A percentile compares a stretch with the other conserved stretches of the same genome.
Evolutionary conservation across 1,140 invertebrate genomes (phyloP).

Genomic region (Parapsyche elsis): DNA sequence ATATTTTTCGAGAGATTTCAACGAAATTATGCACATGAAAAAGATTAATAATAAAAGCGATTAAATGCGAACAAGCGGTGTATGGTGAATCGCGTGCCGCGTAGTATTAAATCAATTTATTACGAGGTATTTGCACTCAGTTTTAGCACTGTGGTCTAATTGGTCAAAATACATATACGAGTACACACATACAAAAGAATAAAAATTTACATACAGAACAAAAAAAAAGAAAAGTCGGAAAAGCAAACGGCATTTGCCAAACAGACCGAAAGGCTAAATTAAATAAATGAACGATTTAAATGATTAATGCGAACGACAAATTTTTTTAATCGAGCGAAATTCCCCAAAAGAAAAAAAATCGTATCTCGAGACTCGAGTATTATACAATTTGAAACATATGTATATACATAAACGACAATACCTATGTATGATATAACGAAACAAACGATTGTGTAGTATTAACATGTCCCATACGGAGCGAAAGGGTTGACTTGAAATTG

Average conservation of each 20-base stretch:
- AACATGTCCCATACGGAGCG: too few relatives aligned
- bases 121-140: slow-evolving; percentile 35
- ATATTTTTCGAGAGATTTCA: too few relatives aligned
- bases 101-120: slow-evolving; percentile 35
- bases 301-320: slow-evolving; percentile 7
- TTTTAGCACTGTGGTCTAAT: slow-evolving; percentile 13
- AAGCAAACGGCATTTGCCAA: not conserved
- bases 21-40: not conserved
- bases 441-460: too few relatives aligned
- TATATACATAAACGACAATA: too few relatives aligned
- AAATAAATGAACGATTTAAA: slow-evolving; percentile 22
- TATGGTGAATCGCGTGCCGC: slow-evolving; percentile 15
- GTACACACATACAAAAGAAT: too few relatives aligned
- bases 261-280: not conserved
- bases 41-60: not conserved
- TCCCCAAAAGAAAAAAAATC: too few relatives aligned
- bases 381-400: too few relatives aligned
- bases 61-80: not conserved
- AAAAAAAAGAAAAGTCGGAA: not conserved
- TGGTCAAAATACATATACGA: not conserved
- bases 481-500: too few relatives aligned
- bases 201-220: slow-evolving; percentile 20
- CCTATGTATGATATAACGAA: too few relatives aligned
- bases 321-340: too few relatives aligned
- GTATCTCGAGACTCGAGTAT: too few relatives aligned